Base-by-base conservation (phyloP, 2,888 invertebrate genomes). In the Vandiemenella viatica region DNA sequence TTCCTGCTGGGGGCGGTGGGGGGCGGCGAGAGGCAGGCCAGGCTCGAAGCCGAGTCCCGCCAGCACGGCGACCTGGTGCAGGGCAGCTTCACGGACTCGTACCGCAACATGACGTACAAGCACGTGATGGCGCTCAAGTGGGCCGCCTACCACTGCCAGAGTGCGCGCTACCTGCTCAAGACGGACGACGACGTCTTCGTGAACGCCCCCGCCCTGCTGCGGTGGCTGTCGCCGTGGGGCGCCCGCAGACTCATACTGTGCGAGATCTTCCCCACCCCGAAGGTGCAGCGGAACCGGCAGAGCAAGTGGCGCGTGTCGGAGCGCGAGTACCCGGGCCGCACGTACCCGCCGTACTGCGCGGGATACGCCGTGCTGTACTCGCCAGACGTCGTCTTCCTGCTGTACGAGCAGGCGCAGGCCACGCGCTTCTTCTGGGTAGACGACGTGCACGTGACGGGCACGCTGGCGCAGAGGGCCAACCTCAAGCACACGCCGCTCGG, bases 81-180 rank as follows among this genome's bases (percentile, higher is more conserved):
- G 60, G 88, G 87, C 0, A 77, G 72, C 50, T 89, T 87, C 59
- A 56, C 72, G 37, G 89, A 89, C 65, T 73, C 79, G 0, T 89
- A 89, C 60, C 72, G 79, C 45, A 89, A 89, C 63, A 74, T 89
- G 66, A 88, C 88, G 0, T 82, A 87, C 58, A 89, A 89, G 61
- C 86, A 88, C 63, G 79, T 83, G 5, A 85, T 85, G 76, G 82
- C 79, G 0, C 68, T 88, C 41, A 85, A 86, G 61, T 88, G 87
- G 80, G 76, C 79, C 17, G 67, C 74, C 1, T 79, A 77, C 58
- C 75, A 80, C 59, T 88, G 88, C 62, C 70, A 75, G 0, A 67
- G 70, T 32, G 83, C 81, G 1, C 78, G 74, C 57, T 70, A 69
- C 60, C 58, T 70, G 56, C 61, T 70, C 55, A 70, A 70, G 60